phyloP scores from a whole-genome alignment of 2,888 invertebrate genomes.

The Epistrophe grossulariae region DNA sequence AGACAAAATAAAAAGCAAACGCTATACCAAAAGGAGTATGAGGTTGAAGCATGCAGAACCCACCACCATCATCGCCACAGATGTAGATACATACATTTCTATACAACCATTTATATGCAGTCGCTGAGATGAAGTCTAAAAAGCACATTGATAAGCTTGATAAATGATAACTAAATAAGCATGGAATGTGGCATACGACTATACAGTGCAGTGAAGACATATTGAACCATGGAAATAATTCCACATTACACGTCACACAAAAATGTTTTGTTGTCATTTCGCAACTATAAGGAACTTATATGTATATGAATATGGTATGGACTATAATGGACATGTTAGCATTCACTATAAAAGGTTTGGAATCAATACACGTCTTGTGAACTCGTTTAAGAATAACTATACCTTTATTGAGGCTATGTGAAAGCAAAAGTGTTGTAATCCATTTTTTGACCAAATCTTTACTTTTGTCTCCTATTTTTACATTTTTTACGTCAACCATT shows the following conservation, averaged over 20 bases:
- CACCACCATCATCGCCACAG: neutral
- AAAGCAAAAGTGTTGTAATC: no score
- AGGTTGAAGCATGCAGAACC: conserved; percentile 30
- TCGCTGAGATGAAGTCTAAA: conserved; percentile 64
- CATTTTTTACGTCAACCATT: no score
- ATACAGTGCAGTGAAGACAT: conserved; percentile 34
- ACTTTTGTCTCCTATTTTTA: no score
- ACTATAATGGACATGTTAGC: neutral
- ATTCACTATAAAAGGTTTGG: neutral
- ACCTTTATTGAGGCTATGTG: no score
- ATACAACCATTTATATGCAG: conserved; percentile 4
- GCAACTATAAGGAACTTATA: neutral
- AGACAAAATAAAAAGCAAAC: neutral
- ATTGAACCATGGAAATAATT: conserved; percentile 63
- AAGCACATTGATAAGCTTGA: conserved; percentile 73
- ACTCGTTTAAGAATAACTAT: no score
- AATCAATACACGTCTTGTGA: neutral
- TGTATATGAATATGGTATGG: neutral
- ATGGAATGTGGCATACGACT: conserved; percentile 54
- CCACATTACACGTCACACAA: conserved; percentile 30
- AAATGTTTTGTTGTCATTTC: neutral
- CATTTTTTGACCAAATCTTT: no score
- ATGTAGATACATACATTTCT: conserved; percentile 3
- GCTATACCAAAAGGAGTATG: neutral
- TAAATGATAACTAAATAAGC: conserved; percentile 71